These are phyloP conservation scores for Panzeria rudis DNA, from an alignment of 2,888 invertebrate genomes.

Conservation along the genomic window DNA sequence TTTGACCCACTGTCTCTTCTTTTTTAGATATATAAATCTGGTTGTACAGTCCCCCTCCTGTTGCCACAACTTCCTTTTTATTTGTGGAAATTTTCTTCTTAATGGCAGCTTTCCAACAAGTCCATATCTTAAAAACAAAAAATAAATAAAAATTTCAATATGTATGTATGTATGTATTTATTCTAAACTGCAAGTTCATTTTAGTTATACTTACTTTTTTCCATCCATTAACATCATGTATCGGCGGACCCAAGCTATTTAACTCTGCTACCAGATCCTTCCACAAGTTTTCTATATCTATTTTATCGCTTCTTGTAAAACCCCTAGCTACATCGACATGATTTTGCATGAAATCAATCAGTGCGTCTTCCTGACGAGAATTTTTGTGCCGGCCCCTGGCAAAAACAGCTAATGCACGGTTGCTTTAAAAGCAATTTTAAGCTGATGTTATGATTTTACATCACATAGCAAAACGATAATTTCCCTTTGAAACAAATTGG, in stretches of 20 bases:
- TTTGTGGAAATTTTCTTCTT: conserved; percentile 18
- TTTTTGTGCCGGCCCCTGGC: too few relatives aligned
- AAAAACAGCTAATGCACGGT: too few relatives aligned
- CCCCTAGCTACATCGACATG: background rate
- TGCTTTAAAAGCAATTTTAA: too few relatives aligned
- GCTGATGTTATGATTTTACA: background rate
- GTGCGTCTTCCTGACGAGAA: too few relatives aligned
- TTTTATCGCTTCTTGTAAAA: background rate
- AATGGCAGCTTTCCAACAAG: conserved; percentile 20
- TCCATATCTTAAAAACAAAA: background rate
- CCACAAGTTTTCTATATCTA: background rate
- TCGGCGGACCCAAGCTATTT: conserved; percentile 10
- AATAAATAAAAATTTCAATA: too few relatives aligned
- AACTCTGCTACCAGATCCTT: background rate
- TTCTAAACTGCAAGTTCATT: background rate
- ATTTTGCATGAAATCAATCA: too few relatives aligned
- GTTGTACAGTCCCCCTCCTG: conserved; percentile 22
- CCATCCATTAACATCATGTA: conserved; percentile 6
- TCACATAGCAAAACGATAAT: background rate
- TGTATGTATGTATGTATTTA: background rate
- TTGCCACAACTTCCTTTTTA: background rate
- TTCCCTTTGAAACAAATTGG: conserved; percentile 1
- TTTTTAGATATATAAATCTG: conserved; percentile 20
- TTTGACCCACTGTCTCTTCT: conserved; percentile 1
- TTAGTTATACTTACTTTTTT: background rate